These are phyloP conservation scores for Erpornis zantholeuca DNA, from an alignment of 2,113 vertebrate genomes.

Conservation along the genomic window DNA sequence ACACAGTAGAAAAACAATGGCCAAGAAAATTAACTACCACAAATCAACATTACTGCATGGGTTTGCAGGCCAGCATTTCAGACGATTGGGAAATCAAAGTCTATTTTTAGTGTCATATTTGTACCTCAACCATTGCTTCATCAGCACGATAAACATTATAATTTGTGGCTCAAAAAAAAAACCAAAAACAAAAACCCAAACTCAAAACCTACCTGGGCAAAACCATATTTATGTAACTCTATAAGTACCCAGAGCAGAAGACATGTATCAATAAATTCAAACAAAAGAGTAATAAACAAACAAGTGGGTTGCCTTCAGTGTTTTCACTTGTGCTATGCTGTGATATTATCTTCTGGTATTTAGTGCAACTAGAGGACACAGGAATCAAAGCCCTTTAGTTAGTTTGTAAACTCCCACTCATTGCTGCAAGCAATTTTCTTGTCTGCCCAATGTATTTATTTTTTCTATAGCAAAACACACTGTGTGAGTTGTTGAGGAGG, in stretches of 20 bases:
- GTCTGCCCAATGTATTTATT: not conserved
- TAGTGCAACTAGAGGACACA: not conserved
- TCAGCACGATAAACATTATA: conserved; percentile 64
- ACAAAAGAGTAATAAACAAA: conserved; percentile 6
- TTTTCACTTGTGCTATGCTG: not conserved
- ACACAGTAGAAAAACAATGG: conserved; percentile 74
- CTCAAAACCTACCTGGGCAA: not conserved
- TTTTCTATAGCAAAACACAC: not conserved
- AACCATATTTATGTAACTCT: not conserved
- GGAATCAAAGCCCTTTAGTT: conserved; percentile 8
- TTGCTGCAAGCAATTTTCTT: conserved; percentile 21
- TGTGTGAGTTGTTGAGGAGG: not conserved
- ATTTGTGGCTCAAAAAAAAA: conserved; percentile 38
- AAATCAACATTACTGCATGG: conserved; percentile 39
- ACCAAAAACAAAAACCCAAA: too few relatives aligned
- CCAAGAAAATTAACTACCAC: conserved; percentile 76
- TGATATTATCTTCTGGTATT: conserved; percentile 6
- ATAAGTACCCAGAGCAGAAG: not conserved
- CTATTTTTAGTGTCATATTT: conserved; percentile 74
- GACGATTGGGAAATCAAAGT: conserved; percentile 67
- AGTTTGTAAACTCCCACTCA: conserved; percentile 8
- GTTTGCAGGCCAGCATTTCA: conserved; percentile 26
- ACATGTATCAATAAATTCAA: not conserved
- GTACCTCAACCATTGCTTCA: conserved; percentile 53
- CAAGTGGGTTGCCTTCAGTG: not conserved